Conservation (phyloP, 1,140 invertebrate species). For the Pogonomyrmex barbatus region DNA sequence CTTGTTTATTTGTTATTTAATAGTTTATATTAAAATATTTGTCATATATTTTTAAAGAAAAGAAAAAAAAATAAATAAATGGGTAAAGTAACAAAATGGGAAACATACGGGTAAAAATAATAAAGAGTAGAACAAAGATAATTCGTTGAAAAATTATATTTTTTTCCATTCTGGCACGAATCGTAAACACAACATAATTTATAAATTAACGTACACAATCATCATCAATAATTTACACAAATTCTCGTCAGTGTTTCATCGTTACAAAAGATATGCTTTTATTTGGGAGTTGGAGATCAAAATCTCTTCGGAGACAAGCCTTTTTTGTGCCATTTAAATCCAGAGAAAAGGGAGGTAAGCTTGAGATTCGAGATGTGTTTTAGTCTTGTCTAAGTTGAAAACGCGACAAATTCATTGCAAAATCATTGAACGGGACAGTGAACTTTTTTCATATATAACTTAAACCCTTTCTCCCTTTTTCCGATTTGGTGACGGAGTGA, state of each 20-base stretch:
- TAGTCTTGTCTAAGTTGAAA: not conserved
- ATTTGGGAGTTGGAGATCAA: conserved; percentile 56
- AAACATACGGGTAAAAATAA: conserved; percentile 65
- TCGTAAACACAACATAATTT: conserved; percentile 86
- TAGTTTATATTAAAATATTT: conserved; percentile 25
- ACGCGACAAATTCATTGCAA: not conserved
- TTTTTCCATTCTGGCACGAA: conserved; percentile 86
- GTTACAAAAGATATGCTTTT: conserved; percentile 67
- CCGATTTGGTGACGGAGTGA: conserved; percentile 10
- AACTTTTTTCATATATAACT: conserved; percentile 12
- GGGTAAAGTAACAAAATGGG: conserved; percentile 37
- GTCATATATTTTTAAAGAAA: conserved; percentile 28
- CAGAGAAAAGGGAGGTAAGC: conserved; percentile 47
- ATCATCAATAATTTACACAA: conserved; percentile 85
- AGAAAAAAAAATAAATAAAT: conserved; percentile 45
- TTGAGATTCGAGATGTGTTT: conserved; percentile 44
- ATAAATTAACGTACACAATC: conserved; percentile 86
- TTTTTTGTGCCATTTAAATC: conserved; percentile 5
- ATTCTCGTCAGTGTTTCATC: conserved; percentile 63
- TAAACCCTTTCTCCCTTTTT: conserved; percentile 49
- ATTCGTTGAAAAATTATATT: conserved; percentile 86
- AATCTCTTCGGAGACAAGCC: conserved; percentile 47
- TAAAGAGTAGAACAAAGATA: conserved; percentile 62
- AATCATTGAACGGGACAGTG: not conserved
- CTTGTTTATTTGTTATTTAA: conserved; percentile 4